Conservation (phyloP, 2,888 invertebrate species). For the Ypsolopha sequella region DNA sequence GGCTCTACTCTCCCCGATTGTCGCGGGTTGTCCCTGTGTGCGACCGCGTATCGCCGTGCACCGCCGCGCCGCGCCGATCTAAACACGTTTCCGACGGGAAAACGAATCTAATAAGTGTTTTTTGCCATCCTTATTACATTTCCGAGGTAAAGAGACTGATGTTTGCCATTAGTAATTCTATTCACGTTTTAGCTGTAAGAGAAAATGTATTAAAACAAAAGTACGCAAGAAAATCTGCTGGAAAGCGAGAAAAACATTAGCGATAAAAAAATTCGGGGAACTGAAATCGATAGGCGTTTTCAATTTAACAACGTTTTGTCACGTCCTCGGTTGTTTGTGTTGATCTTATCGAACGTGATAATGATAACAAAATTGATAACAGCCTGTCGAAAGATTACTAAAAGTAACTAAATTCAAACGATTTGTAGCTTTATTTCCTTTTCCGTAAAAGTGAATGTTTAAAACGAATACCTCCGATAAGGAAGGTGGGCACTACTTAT, state of each 20-base stretch:
- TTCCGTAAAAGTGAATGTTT: not conserved
- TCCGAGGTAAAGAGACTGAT: not conserved
- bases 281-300: not conserved
- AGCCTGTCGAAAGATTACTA: not conserved
- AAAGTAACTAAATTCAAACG: not conserved
- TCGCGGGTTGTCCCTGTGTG: not conserved
- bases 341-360: not conserved
- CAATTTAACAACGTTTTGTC: not conserved
- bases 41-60: not conserved
- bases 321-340: conserved; percentile 1
- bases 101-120: not conserved
- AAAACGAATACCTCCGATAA: too few species aligned
- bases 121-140: not conserved
- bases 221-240: too few species aligned
- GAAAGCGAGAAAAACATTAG: too few species aligned
- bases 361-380: not conserved
- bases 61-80: not conserved
- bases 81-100: too few species aligned
- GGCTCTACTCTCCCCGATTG: not conserved
- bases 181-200: not conserved
- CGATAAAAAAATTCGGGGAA: not conserved
- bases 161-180: not conserved
- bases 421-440: not conserved
- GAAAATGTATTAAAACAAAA: too few species aligned
- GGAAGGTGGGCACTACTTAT: too few species aligned